Evolutionary conservation across 2,888 invertebrate species (phyloP), one percentile per base, ranked within the genome.

Genomic region (Brassicogethes aeneus): DNA sequence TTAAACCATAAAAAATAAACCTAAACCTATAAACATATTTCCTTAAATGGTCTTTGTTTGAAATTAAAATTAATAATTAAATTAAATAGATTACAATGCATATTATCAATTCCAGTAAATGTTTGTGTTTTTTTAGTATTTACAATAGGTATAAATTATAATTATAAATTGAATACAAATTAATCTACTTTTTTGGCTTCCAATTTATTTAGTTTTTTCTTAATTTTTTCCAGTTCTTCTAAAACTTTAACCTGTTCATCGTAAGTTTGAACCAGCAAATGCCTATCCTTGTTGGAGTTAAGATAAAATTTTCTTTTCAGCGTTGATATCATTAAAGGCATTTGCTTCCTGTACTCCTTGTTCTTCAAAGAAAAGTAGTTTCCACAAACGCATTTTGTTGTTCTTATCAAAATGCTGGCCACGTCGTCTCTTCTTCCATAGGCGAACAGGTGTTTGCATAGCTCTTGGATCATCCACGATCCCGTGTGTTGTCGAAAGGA

Each of bases 391-490:
- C 64, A 64, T 50, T 65, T 65, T 2, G 55, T 55, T 1, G 59
- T 59, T 37, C 65, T 51, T 1, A 58, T 58, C 3, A 66, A 38
- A 16, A 67, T 42, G 15, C 55, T 57, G n/a, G 62, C 40, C 3
- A 66, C 56, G 39, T 67, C 65, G 32, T 64, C 63, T 32, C 61
- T 45, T 44, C 59, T 50, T 1, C 64, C 65, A 41, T 60, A 63
- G 2, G 53, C 41, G 2, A 49, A 39, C 37, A 66, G 54, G 43
- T 60, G 63, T 42, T 51, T 59, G 47, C 65, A 65, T 13, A 66
- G 36, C 44, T 66, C 66, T 39, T 65, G 64, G 34, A 66, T 62
- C 39, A 65, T 63, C 66, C 66, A 66, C 1, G 61, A 55, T 1
- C 67, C 66, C 1, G 51, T 51, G 3, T 44, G 30, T 33, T 56